Conservation (phyloP, 2,113 vertebrate genomes). For the Gorsachius goisagi region DNA sequence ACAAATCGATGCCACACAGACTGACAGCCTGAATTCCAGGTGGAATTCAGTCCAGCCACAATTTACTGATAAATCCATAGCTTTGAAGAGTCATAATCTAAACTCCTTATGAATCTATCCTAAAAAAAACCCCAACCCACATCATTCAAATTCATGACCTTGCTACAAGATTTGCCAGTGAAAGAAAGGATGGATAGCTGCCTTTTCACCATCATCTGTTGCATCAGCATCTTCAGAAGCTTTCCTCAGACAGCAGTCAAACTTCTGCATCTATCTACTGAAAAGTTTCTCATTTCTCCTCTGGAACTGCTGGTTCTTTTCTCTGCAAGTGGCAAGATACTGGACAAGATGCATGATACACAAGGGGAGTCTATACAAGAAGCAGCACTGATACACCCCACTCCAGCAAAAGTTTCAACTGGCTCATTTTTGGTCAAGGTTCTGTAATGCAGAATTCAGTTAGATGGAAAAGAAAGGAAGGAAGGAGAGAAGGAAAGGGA, state of each 20-base stretch:
- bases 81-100: not conserved
- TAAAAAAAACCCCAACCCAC: not conserved
- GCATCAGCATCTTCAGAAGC: not conserved
- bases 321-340: not conserved
- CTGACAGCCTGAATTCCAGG: not conserved
- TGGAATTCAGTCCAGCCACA: not conserved
- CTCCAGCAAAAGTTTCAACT: not conserved
- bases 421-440: not conserved
- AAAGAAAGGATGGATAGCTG: not conserved
- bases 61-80: not conserved
- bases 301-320: not conserved
- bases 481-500: not conserved
- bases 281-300: not conserved
- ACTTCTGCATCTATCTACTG: not conserved
- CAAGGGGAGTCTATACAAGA: not conserved
- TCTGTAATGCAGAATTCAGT: not conserved
- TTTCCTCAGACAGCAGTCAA: not conserved
- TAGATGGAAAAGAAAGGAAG: not conserved
- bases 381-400: not conserved
- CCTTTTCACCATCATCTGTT: not conserved
- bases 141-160: not conserved
- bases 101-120: not conserved
- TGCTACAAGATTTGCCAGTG: not conserved
- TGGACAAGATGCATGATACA: not conserved
- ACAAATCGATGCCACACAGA: not conserved